Conservation (phyloP, 2,113 vertebrate species). For the Formicarius rufipectus region DNA sequence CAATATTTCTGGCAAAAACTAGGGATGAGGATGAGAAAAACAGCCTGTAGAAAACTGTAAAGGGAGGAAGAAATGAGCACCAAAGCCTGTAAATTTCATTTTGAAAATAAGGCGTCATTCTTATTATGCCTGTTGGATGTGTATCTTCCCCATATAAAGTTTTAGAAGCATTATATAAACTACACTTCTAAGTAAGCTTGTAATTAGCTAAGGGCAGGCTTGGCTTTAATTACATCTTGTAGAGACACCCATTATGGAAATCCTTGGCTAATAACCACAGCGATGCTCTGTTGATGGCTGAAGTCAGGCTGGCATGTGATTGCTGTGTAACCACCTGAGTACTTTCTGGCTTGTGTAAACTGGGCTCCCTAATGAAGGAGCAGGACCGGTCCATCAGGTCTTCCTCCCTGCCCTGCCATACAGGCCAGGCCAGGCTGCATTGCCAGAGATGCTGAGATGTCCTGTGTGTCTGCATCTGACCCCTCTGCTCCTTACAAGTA, state of each 20-base stretch:
- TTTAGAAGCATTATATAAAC: constrained; percentile 53
- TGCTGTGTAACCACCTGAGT: neutral
- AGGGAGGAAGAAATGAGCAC: neutral
- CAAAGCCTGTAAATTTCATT: neutral
- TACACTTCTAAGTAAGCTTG: constrained; percentile 40
- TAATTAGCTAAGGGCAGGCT: constrained; percentile 45
- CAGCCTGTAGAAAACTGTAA: neutral
- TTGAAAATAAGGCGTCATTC: constrained; percentile 27
- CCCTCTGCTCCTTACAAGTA: neutral
- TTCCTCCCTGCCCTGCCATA: neutral
- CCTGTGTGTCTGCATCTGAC: neutral
- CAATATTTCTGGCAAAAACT: neutral
- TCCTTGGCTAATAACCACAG: constrained; percentile 50
- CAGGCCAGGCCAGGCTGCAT: neutral
- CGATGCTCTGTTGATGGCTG: neutral
- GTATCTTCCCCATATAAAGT: neutral
- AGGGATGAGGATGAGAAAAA: neutral
- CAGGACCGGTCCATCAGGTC: neutral
- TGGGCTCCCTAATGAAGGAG: neutral
- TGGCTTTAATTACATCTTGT: constrained; percentile 53
- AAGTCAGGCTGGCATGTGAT: constrained; percentile 25
- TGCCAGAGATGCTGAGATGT: neutral
- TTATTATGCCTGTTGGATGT: constrained; percentile 24
- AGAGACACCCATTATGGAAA: constrained; percentile 49
- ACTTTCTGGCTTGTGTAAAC: neutral